phyloP scores from a whole-genome alignment of 2,113 vertebrate genomes.

The Thunnus thynnus region DNA sequence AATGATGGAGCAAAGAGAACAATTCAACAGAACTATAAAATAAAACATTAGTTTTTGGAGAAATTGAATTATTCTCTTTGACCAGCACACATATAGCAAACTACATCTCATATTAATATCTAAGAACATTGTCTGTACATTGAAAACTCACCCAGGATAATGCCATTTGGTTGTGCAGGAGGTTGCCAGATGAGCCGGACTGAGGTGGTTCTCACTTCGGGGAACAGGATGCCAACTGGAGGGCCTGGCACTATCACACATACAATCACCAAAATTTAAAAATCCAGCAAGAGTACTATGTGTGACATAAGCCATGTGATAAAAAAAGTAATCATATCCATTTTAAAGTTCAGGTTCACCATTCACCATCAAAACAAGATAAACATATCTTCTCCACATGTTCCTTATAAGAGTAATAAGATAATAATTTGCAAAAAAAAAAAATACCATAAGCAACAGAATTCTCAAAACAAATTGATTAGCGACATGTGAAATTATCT shows the following conservation, averaged over 20 bases:
- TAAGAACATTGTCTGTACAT: background rate
- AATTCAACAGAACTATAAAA: background rate
- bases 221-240: conserved; percentile 95
- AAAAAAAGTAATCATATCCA: conserved; percentile 6
- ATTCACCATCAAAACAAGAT: background rate
- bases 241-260: conserved; percentile 91
- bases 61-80: background rate
- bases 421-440: background rate
- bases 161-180: conserved; percentile 92
- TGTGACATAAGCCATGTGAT: background rate
- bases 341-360: background rate
- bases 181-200: conserved; percentile 97
- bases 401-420: background rate
- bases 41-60: background rate
- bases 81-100: background rate
- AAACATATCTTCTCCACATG: background rate
- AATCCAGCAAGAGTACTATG: background rate
- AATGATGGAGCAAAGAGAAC: background rate
- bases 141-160: conserved; percentile 92
- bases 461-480: conserved; percentile 1
- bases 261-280: background rate
- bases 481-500: background rate
- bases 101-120: background rate
- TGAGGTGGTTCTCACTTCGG: conserved; percentile 93
- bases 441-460: background rate